Evolutionary conservation across 53 echinoderm and acorn worm species (phyloP).

Genomic region (Stichopus horrens): DNA sequence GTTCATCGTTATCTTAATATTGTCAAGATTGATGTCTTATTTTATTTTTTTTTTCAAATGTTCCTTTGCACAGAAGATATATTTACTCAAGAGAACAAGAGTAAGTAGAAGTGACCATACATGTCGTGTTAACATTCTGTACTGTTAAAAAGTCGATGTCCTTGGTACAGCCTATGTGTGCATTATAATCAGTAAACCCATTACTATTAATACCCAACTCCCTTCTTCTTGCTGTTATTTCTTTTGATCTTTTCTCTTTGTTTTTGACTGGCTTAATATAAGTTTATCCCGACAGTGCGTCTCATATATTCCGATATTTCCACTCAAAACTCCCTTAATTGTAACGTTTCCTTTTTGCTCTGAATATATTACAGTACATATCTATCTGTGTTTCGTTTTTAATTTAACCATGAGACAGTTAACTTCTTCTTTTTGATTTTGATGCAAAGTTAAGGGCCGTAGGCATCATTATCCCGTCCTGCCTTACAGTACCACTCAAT

Average conservation of each 20-base stretch:
- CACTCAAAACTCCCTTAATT: not conserved
- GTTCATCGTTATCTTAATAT: too few species aligned
- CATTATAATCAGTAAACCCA: not conserved
- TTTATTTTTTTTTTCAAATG: not conserved
- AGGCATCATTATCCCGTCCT: too few species aligned
- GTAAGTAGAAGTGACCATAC: not conserved
- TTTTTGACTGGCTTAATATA: not conserved
- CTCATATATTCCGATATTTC: not conserved
- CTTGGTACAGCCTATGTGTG: not conserved
- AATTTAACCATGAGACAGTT: not conserved
- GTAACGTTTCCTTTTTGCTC: not conserved
- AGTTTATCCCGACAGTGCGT: not conserved
- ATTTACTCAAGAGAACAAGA: conserved; percentile 15
- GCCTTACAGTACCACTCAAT: too few species aligned
- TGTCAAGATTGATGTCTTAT: not conserved
- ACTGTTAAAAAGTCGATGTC: not conserved
- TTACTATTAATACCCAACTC: not conserved
- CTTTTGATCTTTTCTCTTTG: not conserved
- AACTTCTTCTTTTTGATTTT: too few species aligned
- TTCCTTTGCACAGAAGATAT: conserved; percentile 35
- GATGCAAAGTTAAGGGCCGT: too few species aligned
- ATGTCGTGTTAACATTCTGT: not conserved
- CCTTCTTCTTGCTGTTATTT: not conserved
- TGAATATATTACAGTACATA: not conserved
- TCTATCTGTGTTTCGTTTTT: not conserved